Evolutionary conservation across 2,797 vertebrate genomes (phyloP).

Genomic region (Ataeniobius toweri): DNA sequence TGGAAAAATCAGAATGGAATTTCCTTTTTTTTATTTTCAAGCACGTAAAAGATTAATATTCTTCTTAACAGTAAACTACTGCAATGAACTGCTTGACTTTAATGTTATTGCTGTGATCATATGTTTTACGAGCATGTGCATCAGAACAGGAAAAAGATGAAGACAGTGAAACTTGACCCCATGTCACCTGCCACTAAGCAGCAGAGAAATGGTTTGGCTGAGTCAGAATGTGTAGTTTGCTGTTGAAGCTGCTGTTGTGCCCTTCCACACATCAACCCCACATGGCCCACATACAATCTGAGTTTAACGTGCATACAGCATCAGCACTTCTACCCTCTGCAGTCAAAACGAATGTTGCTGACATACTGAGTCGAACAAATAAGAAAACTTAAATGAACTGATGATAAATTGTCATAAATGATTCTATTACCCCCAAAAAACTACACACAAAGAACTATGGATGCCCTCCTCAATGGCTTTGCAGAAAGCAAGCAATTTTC

Average conservation of each 20-base stretch:
- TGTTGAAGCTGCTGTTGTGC: conserved; percentile 61
- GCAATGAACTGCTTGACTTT: conserved; percentile 2
- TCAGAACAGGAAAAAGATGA: conserved; percentile 14
- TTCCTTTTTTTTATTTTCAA: too few species aligned
- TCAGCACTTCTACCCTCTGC: conserved; percentile 55
- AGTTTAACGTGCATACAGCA: conserved; percentile 35
- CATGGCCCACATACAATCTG: conserved; percentile 33
- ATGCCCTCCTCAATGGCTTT: conserved; percentile 51
- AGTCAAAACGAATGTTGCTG: conserved; percentile 11
- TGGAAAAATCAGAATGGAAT: too few species aligned
- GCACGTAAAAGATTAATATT: too few species aligned
- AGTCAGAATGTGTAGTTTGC: conserved; percentile 53
- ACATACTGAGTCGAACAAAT: neutral
- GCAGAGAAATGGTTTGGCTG: conserved; percentile 46
- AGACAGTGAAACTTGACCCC: conserved; percentile 47
- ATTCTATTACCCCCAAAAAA: conserved; percentile 4
- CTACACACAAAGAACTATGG: neutral
- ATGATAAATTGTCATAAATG: conserved; percentile 16
- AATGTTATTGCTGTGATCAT: neutral
- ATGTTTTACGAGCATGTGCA: conserved; percentile 3
- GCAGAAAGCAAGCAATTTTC: conserved; percentile 69
- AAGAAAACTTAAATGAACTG: neutral
- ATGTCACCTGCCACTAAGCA: conserved; percentile 52
- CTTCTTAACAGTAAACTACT: neutral
- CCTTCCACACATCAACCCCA: conserved; percentile 28